Conservation (phyloP, 2,113 vertebrate genomes). For the Rafetus swinhoei region DNA sequence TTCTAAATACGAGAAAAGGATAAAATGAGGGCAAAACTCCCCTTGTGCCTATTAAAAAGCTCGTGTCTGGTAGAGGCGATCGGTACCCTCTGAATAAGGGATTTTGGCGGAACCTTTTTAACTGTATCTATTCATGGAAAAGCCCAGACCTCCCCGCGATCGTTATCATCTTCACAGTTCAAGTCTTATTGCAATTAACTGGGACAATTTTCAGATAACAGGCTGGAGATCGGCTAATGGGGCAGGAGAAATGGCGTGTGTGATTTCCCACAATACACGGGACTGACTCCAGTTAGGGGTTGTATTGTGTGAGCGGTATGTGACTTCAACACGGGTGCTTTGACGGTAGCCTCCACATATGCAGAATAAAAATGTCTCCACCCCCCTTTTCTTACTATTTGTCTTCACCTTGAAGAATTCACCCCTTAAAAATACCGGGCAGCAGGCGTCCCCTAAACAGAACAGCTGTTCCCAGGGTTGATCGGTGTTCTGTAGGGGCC, state of each 20-base stretch:
- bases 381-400: neutral
- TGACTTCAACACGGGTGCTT: neutral
- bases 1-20: constrained; percentile 60
- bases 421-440: too few species aligned
- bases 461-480: neutral
- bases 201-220: neutral
- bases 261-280: neutral
- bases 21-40: constrained; percentile 19
- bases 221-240: neutral
- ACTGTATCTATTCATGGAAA: neutral
- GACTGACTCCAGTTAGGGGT: neutral
- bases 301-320: neutral
- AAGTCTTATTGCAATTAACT: neutral
- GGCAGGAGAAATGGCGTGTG: neutral
- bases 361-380: neutral
- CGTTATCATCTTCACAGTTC: neutral
- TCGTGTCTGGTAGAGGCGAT: neutral
- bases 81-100: neutral
- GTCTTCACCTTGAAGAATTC: neutral
- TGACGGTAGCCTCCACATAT: neutral
- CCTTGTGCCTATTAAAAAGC: constrained; percentile 32
- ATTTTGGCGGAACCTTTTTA: neutral
- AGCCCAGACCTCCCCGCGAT: neutral
- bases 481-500: neutral
- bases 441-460: neutral